phyloP scores from a whole-genome alignment of 1,140 invertebrate species.

The Brachionus sp. region DNA sequence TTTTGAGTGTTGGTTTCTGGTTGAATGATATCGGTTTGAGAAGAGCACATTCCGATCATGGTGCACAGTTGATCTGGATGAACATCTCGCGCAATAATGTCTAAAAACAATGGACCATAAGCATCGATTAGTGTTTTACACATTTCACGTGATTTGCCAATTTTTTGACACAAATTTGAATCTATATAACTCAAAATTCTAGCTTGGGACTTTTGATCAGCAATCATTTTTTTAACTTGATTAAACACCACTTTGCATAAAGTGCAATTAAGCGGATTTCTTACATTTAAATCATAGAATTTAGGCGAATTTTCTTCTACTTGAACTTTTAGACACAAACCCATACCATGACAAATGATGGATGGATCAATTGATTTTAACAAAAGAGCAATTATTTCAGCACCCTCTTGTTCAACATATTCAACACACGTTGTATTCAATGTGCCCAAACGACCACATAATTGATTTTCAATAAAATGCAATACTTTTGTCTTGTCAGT shows the following conservation, averaged over 20 bases:
- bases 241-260: conserved; percentile 34
- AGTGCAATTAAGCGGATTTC: conserved; percentile 17
- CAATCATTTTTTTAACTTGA: conserved; percentile 35
- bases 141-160: conserved; percentile 18
- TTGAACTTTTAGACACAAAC: conserved; percentile 26
- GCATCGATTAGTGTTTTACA: conserved; percentile 35
- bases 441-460: conserved; percentile 28
- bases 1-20: background rate
- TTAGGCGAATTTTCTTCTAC: background rate
- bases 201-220: conserved; percentile 23
- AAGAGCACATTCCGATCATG: conserved; percentile 36
- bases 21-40: background rate
- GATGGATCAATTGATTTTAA: conserved; percentile 15
- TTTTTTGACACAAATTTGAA: conserved; percentile 29
- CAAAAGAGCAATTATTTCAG: conserved; percentile 5
- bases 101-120: conserved; percentile 33
- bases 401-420: conserved; percentile 29
- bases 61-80: conserved; percentile 20
- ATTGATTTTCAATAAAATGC: conserved; percentile 11
- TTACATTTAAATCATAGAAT: conserved; percentile 28
- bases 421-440: conserved; percentile 28
- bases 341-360: background rate
- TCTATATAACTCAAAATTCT: conserved; percentile 9
- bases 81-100: conserved; percentile 22
- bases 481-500: conserved; percentile 10